A percentile compares a stretch with the other conserved stretches of the same genome.
Conservation (phyloP, 2,888 invertebrate genomes). For the Ormyrus labotus region DNA sequence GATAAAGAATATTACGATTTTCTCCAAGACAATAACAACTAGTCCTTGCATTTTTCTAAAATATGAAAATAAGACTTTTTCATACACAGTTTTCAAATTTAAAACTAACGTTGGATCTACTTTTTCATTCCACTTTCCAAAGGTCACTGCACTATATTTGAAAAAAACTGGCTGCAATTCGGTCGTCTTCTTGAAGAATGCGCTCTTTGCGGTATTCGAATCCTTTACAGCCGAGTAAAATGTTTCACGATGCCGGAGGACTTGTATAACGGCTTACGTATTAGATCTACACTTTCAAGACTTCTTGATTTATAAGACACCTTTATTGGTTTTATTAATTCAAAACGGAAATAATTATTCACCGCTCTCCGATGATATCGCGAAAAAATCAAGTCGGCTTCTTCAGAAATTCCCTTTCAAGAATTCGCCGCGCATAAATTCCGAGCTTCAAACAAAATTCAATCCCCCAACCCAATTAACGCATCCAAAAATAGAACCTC, state of each 20-base stretch:
- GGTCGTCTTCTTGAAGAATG: slow-evolving; percentile 17
- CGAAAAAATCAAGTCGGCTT: slow-evolving; percentile 4
- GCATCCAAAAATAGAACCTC: not conserved
- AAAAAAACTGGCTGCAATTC: too few relatives aligned
- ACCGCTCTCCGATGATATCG: not conserved
- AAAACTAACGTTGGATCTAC: too few relatives aligned
- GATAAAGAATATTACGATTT: too few relatives aligned
- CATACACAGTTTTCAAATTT: too few relatives aligned
- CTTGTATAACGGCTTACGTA: slow-evolving; percentile 40
- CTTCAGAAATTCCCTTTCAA: not conserved
- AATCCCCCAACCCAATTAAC: not conserved
- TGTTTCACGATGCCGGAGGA: slow-evolving; percentile 12
- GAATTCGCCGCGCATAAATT: not conserved
- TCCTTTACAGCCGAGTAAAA: slow-evolving; percentile 35
- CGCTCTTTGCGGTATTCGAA: slow-evolving; percentile 17
- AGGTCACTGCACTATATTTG: too few relatives aligned
- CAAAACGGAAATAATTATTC: too few relatives aligned
- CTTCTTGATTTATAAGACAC: slow-evolving; percentile 16
- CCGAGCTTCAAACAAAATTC: not conserved
- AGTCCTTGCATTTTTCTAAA: too few relatives aligned
- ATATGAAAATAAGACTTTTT: too few relatives aligned
- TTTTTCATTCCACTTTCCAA: too few relatives aligned
- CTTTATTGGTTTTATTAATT: too few relatives aligned
- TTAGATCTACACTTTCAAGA: slow-evolving; percentile 21
- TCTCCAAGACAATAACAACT: too few relatives aligned